Conservation (phyloP, 37 sponge, comb jelly and placozoan genomes). For the Eunapius fragilis region DNA sequence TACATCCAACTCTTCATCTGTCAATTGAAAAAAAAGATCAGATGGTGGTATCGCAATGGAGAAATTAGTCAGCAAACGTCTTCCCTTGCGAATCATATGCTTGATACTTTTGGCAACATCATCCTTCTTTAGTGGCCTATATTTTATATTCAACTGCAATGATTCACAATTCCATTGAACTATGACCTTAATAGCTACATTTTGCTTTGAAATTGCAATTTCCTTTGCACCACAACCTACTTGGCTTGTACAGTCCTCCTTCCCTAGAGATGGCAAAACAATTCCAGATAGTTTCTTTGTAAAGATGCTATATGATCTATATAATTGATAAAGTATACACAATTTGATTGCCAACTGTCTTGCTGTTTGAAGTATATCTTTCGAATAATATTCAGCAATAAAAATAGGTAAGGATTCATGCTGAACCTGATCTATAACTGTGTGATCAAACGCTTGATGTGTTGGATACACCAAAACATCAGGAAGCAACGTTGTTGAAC, state of each 20-base stretch:
- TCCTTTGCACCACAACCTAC: not conserved
- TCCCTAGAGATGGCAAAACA: not conserved
- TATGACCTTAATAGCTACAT: not conserved
- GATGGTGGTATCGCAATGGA: no score
- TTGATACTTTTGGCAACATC: not conserved
- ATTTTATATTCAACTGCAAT: not conserved
- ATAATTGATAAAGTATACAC: not conserved
- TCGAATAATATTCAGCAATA: not conserved
- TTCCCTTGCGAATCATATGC: not conserved
- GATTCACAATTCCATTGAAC: not conserved
- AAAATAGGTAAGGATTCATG: not conserved
- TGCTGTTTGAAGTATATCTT: not conserved
- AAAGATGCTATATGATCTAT: not conserved
- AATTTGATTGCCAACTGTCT: not conserved
- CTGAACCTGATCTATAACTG: not conserved
- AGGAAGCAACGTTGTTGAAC: not conserved
- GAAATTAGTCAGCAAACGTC: no score
- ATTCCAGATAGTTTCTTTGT: not conserved
- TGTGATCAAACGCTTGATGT: not conserved
- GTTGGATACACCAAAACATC: not conserved
- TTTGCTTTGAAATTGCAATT: not conserved
- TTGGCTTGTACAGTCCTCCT: not conserved
- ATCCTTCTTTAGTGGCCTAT: not conserved
- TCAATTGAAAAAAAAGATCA: no score
- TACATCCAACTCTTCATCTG: no score